Conservation (phyloP, 2,888 invertebrate species). For the Epinotia ramella region DNA sequence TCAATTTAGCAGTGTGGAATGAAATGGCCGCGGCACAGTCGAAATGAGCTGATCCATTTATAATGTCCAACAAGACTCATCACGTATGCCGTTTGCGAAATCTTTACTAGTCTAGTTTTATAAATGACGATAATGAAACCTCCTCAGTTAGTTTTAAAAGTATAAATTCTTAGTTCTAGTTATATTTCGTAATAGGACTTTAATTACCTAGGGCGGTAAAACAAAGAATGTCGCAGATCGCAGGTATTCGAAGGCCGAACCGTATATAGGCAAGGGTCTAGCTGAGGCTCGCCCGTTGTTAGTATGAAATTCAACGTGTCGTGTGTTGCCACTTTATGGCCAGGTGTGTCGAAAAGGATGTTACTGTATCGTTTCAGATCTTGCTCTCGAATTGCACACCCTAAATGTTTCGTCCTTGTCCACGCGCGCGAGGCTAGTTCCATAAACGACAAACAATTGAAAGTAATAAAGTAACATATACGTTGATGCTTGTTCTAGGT, state of each 20-base stretch:
- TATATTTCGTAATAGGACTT: too few species aligned
- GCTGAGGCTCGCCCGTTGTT: too few species aligned
- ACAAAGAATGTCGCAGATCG: too few species aligned
- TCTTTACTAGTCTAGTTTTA: slow-evolving; percentile 63
- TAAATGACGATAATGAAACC: slow-evolving; percentile 61
- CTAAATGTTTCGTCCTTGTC: slow-evolving; percentile 73
- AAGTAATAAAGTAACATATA: slow-evolving; percentile 71
- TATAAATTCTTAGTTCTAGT: neutral
- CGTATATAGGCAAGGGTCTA: too few species aligned
- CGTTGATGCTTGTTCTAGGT: slow-evolving; percentile 42
- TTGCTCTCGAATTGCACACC: slow-evolving; percentile 59
- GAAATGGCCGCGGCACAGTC: slow-evolving; percentile 54
- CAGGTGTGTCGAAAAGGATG: too few species aligned
- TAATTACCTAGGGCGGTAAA: too few species aligned
- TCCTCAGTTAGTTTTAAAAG: slow-evolving; percentile 48
- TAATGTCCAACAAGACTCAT: slow-evolving; percentile 70
- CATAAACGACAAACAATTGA: slow-evolving; percentile 76
- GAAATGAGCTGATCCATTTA: slow-evolving; percentile 67
- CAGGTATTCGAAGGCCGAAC: too few species aligned
- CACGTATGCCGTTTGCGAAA: slow-evolving; percentile 71
- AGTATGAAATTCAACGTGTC: too few species aligned
- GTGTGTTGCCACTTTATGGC: too few species aligned
- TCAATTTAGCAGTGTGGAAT: slow-evolving; percentile 54
- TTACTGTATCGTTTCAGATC: too few species aligned
- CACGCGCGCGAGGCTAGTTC: slow-evolving; percentile 57